These are phyloP conservation scores for Smutsia gigantea DNA, from an alignment of 2,797 vertebrate genomes.

Conservation along the genomic window DNA sequence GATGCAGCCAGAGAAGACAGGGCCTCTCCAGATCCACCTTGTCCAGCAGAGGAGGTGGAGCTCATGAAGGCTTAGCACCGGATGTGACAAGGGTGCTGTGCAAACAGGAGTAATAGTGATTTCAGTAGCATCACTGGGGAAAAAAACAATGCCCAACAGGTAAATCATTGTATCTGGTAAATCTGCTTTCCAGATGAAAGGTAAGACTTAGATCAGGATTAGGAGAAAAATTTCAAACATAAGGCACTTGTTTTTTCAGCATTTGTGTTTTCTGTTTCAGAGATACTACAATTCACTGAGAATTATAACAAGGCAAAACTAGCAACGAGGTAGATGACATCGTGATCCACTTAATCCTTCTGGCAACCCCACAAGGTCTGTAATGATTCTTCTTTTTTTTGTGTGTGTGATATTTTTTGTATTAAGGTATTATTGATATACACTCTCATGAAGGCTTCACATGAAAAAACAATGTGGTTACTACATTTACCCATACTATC, in stretches of 20 bases:
- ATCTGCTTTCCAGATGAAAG: neutral
- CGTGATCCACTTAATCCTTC: neutral
- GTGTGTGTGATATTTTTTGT: too few relatives aligned
- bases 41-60: rapidly evolving
- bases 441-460: too few relatives aligned
- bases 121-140: neutral
- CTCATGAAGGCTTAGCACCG: rapidly evolving
- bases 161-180: neutral
- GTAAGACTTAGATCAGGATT: neutral
- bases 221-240: neutral
- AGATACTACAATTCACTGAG: neutral
- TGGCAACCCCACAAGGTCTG: neutral
- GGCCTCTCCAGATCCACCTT: rapidly evolving
- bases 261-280: neutral
- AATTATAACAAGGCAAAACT: neutral
- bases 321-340: neutral
- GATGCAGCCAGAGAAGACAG: neutral
- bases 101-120: too few relatives aligned
- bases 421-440: too few relatives aligned
- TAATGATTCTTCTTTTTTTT: neutral
- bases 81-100: rapidly evolving
- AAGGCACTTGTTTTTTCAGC: neutral
- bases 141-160: neutral
- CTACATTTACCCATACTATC: too few relatives aligned
- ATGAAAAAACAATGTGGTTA: too few relatives aligned